These are phyloP conservation scores for Etia nguti DNA, from an alignment of 2,113 vertebrate genomes.

Conservation along the genomic window DNA sequence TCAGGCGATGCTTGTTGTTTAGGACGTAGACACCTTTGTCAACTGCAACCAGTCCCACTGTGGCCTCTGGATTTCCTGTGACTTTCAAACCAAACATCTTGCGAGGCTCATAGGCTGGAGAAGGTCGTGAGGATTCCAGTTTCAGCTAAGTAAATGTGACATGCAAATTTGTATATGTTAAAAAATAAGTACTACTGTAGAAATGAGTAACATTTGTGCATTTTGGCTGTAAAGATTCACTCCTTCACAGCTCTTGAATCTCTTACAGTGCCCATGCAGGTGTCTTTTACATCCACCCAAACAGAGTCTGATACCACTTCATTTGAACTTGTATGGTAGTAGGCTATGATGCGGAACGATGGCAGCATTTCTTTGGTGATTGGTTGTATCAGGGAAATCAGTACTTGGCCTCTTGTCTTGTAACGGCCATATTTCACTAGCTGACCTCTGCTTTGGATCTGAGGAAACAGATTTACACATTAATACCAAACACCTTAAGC, in stretches of 20 bases:
- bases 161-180: too few relatives aligned
- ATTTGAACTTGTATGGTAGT: slow-evolving; percentile 42
- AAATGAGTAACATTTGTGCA: neutral
- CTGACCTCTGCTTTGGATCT: slow-evolving; percentile 73
- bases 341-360: slow-evolving; percentile 76
- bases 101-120: slow-evolving; percentile 24
- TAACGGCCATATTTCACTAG: slow-evolving; percentile 49
- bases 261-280: slow-evolving; percentile 36
- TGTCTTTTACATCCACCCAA: too few relatives aligned
- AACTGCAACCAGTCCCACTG: slow-evolving; percentile 73
- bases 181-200: too few relatives aligned
- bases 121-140: slow-evolving; percentile 2
- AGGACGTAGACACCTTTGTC: slow-evolving; percentile 76
- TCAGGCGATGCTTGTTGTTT: slow-evolving; percentile 74
- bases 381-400: slow-evolving; percentile 40
- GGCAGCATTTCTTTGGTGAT: slow-evolving; percentile 68
- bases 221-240: too few relatives aligned
- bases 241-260: neutral
- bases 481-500: neutral
- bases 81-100: slow-evolving; percentile 45
- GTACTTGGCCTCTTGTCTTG: slow-evolving; percentile 28
- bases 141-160: slow-evolving; percentile 43
- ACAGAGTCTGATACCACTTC: too few relatives aligned
- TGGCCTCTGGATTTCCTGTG: slow-evolving; percentile 70
- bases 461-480: neutral